Base-by-base conservation (phyloP, 2,888 invertebrate species). In the Polietes domitor region DNA sequence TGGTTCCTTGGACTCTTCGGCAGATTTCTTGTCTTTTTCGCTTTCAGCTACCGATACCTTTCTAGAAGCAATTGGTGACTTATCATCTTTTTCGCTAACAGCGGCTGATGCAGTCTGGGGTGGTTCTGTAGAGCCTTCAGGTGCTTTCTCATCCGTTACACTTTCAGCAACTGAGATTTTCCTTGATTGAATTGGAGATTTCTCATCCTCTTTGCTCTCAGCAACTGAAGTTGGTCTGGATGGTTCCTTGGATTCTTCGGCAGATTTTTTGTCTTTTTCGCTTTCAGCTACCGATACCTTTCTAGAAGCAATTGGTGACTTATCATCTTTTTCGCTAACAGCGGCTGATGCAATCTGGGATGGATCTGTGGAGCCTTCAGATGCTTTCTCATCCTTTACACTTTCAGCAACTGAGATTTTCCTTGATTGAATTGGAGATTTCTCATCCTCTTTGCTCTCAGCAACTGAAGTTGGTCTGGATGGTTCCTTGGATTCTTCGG, bases 401-500 rank as follows among this genome's bases (percentile, higher is more conserved):
- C 50, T 79, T 73, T 80, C 85, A 19, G 43, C 77, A n/a, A 71
- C 53, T 0, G 86, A 86, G 12, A 63, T 37, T 5, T 50, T 55
- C 4, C 78, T 63, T 82, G 10, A 79, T 75, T 6, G 55, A 21
- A 9, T 43, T 0, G 5, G 80, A 1, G 85, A 85, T 37, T 65
- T 77, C 2, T 80, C 71, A 53, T 80, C 86, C 21, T 82, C 81
- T 15, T 71, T 63, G 9, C 78, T 83, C 9, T 7, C 24, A 21
- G 80, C 84, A 6, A 55, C 71, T 6, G 88, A 88, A 9, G 43
- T 80, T 0, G 78, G 84, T 1, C 77, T 68, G 0, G 87, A 86
- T 15, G 68, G 17, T 65, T 87, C 88, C 9, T 87, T 86, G 0
- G 86, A 86, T 0, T 63, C 61, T 7, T 72, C 50, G n/a, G n/a